A percentile compares a stretch with the other conserved stretches of the same genome.
Evolutionary conservation across 2,113 vertebrate genomes (phyloP).

Genomic region (Nothocercus nigrocapillus): DNA sequence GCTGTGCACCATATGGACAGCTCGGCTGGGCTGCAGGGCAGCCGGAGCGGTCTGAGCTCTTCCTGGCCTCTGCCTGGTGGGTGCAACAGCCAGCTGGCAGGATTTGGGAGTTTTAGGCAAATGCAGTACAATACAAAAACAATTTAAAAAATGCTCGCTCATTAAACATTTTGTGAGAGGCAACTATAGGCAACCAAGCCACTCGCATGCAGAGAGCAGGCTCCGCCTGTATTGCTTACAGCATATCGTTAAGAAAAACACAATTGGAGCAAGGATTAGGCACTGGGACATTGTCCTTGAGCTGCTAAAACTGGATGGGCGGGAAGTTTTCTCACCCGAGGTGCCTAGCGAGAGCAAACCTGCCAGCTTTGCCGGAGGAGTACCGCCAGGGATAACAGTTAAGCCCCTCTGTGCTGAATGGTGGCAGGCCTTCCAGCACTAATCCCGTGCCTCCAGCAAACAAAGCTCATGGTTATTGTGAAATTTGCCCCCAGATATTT

Average conservation of each 20-base stretch:
- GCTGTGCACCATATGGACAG: too few relatives aligned
- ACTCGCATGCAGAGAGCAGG: background rate
- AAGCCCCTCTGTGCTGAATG: background rate
- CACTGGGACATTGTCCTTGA: background rate
- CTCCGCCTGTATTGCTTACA: background rate
- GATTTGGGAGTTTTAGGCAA: background rate
- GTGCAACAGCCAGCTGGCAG: background rate
- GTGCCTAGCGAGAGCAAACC: background rate
- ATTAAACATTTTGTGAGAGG: background rate
- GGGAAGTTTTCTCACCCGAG: background rate
- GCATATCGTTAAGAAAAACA: background rate
- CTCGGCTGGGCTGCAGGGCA: background rate
- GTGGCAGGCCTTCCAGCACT: constrained; percentile 13
- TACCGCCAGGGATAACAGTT: background rate
- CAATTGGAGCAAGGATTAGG: background rate
- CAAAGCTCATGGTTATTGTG: background rate
- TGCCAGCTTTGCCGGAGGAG: accelerated
- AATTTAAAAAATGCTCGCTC: background rate
- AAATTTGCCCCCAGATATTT: background rate
- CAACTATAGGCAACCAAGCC: background rate
- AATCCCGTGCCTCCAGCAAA: constrained; percentile 31
- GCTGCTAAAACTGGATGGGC: accelerated
- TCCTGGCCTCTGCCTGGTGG: background rate
- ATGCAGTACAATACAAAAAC: background rate
- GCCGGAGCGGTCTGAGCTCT: background rate